Base-by-base conservation (phyloP, 2,797 vertebrate species). In the Hafferia zeledoni region DNA sequence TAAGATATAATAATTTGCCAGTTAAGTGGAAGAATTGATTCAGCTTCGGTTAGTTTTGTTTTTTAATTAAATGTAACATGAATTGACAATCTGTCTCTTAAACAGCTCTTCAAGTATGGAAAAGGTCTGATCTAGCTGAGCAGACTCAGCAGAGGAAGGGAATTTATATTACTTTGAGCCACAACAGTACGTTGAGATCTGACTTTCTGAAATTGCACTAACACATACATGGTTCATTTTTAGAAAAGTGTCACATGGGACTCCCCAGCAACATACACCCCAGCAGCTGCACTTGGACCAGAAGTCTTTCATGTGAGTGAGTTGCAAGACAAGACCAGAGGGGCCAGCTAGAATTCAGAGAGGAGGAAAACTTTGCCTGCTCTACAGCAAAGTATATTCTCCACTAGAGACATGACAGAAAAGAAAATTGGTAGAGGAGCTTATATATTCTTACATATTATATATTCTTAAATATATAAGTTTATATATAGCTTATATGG, bases 141-240 rank as follows among this genome's bases (percentile, higher is more conserved):
- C 17, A 83, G 52, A 55, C 13, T 35, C 18, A 65, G n/a, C 12
- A 12, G 31, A 69, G 15, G 39, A 89, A 78, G 25, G 6, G 22
- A 71, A 78, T 64, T 86, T 28, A n/a, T 23, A 39, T n/a, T 50
- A 55, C 35, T 87, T 57, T 87, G 30, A 79, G 27, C 30, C 33
- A 39, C 23, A 75, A 22, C n/a, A 50, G 15, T 43, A 64, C 37
- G 47, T 1, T 0, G 0, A n/a, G 25, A 89, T 61, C 4, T 3
- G 57, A 65, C 59, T 60, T 87, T 78, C 52, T 88, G 63, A 64
- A 89, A 79, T 20, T 49, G 31, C 33, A 83, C 6, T 3, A 3
- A 47, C 25, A 67, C 2, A 5, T 68, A 60, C 30, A 4, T 19
- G 60, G 53, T 49, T 33, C 12, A 43, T 49, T 93, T 89, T 87